A percentile compares a stretch with the other conserved stretches of the same genome.
Evolutionary conservation across 53 echinoderm and acorn worm genomes (phyloP).

Genomic region (Hippasteria phrygiana): DNA sequence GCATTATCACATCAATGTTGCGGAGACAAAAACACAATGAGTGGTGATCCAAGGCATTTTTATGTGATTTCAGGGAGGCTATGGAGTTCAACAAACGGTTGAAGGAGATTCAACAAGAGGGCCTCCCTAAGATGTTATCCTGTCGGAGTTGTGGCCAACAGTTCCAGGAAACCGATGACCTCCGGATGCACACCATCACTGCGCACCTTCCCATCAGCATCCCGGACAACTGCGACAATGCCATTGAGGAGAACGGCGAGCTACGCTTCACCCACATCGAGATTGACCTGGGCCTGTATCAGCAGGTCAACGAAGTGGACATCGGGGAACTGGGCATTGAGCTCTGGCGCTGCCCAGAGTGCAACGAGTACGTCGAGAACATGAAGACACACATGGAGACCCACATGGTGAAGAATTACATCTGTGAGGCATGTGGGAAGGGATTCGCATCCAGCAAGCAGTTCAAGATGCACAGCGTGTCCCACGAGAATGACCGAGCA

Average conservation of each 20-base stretch:
- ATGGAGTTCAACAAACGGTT: constrained; percentile 42
- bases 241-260: constrained; percentile 25
- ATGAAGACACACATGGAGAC: constrained; percentile 21
- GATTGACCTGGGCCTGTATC: constrained; percentile 58
- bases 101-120: constrained; percentile 18
- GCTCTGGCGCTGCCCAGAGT: constrained; percentile 46
- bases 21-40: background rate
- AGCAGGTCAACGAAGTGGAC: constrained; percentile 54
- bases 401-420: constrained; percentile 58
- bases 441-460: constrained; percentile 27
- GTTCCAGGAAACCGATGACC: constrained; percentile 21
- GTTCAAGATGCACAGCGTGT: constrained; percentile 30
- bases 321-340: constrained; percentile 25
- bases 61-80: constrained; percentile 21
- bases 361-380: constrained; percentile 44
- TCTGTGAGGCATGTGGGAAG: constrained; percentile 57
- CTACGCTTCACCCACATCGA: constrained; percentile 49
- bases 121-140: constrained; percentile 42
- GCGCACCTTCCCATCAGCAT: constrained; percentile 49
- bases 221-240: background rate
- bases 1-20: background rate
- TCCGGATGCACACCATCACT: constrained; percentile 52
- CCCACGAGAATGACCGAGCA: constrained; percentile 7
- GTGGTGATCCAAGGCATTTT: background rate
- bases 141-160: constrained; percentile 50